Conservation (phyloP, 2,113 vertebrate species). For the Macheiramphus alcinus region DNA sequence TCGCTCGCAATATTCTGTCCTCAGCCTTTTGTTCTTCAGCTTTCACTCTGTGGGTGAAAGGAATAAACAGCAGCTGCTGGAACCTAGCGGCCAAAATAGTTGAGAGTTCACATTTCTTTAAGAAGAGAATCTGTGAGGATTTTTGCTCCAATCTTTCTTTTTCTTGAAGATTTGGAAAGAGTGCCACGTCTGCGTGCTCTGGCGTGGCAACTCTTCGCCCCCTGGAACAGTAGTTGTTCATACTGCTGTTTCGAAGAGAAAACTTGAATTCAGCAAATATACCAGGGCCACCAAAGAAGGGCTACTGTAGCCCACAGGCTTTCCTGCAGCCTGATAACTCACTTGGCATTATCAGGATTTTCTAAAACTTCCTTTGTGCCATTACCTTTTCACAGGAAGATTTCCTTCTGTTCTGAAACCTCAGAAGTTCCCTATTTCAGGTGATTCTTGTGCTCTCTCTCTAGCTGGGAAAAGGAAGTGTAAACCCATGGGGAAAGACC, state of each 20-base stretch:
- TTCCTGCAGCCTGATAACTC: background rate
- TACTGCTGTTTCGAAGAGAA: background rate
- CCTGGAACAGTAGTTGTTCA: background rate
- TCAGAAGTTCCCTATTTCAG: conserved; percentile 38
- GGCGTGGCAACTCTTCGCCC: background rate
- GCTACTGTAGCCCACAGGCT: background rate
- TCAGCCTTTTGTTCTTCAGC: conserved; percentile 1
- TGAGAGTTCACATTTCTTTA: background rate
- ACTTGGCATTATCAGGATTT: background rate
- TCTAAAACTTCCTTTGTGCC: conserved; percentile 29
- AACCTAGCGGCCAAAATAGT: background rate
- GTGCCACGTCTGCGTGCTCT: accelerated
- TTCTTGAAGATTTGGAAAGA: background rate
- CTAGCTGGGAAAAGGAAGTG: conserved; percentile 28
- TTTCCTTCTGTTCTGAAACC: conserved; percentile 47
- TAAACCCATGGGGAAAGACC: conserved; percentile 10
- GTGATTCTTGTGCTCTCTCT: conserved; percentile 18
- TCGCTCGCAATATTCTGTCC: background rate
- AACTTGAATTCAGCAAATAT: background rate
- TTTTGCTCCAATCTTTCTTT: background rate
- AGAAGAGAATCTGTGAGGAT: background rate
- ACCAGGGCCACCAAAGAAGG: background rate
- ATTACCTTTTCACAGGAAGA: conserved; percentile 15
- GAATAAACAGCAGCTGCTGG: conserved; percentile 15
- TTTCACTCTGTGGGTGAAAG: conserved; percentile 3